A percentile compares a stretch with the other conserved stretches of the same genome.
Conservation (phyloP, 2,797 vertebrate species). For the Notoglanidium macrostoma region DNA sequence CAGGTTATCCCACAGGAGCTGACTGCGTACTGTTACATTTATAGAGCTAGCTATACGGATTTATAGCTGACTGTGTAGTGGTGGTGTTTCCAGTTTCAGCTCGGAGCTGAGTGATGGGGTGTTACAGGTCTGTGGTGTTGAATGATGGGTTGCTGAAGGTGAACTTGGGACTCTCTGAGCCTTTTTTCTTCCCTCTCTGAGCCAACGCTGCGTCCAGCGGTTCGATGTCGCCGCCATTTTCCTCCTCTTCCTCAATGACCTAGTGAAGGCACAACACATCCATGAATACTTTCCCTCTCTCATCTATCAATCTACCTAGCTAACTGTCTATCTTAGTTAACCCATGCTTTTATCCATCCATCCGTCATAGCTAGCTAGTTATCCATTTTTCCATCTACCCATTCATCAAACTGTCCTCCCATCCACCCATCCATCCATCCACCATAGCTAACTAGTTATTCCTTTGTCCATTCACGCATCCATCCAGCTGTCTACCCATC, state of each 20-base stretch:
- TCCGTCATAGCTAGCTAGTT: background rate
- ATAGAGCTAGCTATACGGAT: background rate
- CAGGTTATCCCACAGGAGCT: background rate
- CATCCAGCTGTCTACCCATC: background rate
- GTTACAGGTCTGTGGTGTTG: constrained; percentile 83
- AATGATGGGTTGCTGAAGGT: constrained; percentile 72
- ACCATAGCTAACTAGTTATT: background rate
- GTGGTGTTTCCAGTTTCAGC: background rate
- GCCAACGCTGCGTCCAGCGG: constrained; percentile 77
- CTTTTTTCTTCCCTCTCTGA: constrained; percentile 54
- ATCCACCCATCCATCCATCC: background rate
- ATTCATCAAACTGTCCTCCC: too few relatives aligned
- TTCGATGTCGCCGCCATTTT: constrained; percentile 63
- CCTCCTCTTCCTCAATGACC: constrained; percentile 65
- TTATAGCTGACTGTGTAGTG: background rate
- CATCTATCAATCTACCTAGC: background rate
- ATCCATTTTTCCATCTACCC: too few relatives aligned
- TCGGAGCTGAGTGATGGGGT: background rate
- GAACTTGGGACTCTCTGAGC: background rate
- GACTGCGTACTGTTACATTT: background rate
- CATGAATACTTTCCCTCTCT: background rate
- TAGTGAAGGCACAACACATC: constrained; percentile 31
- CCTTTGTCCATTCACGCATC: background rate
- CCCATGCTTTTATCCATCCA: background rate
- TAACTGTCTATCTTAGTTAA: too few relatives aligned